Evolutionary conservation across 2,113 vertebrate genomes (phyloP).

Genomic region (Calypte anna): DNA sequence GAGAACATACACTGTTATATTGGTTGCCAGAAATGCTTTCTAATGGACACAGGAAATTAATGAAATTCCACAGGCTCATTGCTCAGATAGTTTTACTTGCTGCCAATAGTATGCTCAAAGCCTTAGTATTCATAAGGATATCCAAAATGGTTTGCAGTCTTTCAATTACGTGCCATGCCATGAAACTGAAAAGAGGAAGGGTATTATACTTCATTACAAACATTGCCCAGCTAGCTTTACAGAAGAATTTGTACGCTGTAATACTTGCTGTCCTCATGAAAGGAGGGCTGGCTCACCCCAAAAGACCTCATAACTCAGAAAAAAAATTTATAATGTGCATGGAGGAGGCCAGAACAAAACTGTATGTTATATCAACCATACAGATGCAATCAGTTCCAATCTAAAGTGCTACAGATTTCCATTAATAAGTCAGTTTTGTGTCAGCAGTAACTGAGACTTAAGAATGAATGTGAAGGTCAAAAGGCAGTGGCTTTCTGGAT

Average conservation of each 20-base stretch:
- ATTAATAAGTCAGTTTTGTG: background rate
- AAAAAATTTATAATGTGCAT: background rate
- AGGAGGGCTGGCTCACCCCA: background rate
- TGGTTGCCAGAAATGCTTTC: background rate
- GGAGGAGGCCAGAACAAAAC: background rate
- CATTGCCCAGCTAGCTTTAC: background rate
- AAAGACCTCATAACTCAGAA: background rate
- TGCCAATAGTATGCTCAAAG: background rate
- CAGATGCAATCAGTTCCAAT: background rate
- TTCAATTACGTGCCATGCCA: background rate
- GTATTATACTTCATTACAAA: background rate
- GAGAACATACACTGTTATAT: background rate
- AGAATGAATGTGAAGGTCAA: background rate
- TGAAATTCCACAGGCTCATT: background rate
- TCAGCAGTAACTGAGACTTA: background rate
- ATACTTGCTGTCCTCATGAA: background rate
- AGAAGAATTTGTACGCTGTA: background rate
- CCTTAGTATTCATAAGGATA: background rate
- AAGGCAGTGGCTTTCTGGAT: background rate
- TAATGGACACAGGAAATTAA: background rate
- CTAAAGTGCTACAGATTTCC: background rate
- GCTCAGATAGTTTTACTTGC: background rate
- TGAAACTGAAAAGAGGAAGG: background rate
- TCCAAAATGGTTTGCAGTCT: background rate
- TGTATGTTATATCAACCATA: background rate